These are phyloP conservation scores for Cephus runcator DNA, from an alignment of 2,888 invertebrate genomes.

Conservation along the genomic window DNA sequence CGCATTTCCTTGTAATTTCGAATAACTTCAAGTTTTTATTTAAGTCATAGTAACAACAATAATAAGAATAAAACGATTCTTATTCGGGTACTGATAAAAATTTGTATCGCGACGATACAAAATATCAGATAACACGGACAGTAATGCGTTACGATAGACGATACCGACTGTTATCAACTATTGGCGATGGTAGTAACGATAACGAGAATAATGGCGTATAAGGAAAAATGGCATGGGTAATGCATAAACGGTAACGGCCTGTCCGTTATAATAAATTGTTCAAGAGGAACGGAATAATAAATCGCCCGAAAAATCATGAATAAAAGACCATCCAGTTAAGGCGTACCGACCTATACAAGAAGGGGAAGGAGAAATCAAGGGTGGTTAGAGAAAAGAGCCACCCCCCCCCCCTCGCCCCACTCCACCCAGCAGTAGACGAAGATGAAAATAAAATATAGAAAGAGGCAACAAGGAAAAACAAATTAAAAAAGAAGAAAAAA, in stretches of 20 bases:
- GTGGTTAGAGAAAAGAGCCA: not conserved
- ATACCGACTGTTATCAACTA: not conserved
- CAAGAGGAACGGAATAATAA: not conserved
- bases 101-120: no score
- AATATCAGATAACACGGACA: not conserved
- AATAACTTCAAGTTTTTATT: no score
- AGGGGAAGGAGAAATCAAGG: not conserved
- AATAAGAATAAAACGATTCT: no score
- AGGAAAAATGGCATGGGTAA: not conserved
- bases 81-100: no score
- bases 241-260: not conserved
- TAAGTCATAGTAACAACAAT: no score
- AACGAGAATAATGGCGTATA: not conserved
- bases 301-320: not conserved
- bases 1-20: not conserved
- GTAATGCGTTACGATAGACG: not conserved
- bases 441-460: not conserved
- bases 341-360: not conserved
- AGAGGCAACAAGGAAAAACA: not conserved
- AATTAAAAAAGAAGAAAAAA: not conserved
- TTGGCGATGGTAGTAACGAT: not conserved
- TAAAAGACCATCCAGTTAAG: not conserved
- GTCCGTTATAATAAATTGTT: not conserved
- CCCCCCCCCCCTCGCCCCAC: rapidly evolving
- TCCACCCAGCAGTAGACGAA: not conserved